Base-by-base conservation (phyloP, 2,797 vertebrate genomes). In the Coilia nasus region DNA sequence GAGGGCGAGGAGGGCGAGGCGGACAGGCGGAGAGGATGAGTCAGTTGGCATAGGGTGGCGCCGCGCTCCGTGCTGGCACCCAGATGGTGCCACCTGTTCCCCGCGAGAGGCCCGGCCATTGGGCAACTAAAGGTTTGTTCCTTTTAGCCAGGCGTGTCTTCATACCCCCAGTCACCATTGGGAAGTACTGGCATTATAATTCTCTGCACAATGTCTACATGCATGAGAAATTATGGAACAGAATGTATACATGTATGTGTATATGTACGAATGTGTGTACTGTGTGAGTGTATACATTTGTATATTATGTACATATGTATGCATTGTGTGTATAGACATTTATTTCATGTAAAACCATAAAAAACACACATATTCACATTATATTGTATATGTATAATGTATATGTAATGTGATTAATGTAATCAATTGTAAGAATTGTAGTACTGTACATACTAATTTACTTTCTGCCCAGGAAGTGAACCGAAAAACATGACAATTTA, bases 71-170 rank as follows among this genome's bases (percentile, higher is more conserved):
- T 90, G 88, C 88, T 86, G 83, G 89, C 84, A 86, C 91, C 92
- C 94, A 95, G 94, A 94, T 95, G 93, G 94, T 89, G 90, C 91
- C 80, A 89, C 91, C 93, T 93, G 91, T 91, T 93, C 91, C 88
- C 83, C 81, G 88, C 87, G 90, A 81, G 86, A 67, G 83, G 88
- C 86, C 87, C 89, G 86, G 71, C 91, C 90, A 89, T 92, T 90
- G 92, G 89, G 89, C 85, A 89, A 90, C 15, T 44, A 78, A 78
- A 41, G 71, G 71, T 78, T 78, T 78, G 71, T 89, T 87, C 84
- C 35, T 78, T 78, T 78, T 78, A 78, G 71, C 31, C 71, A 19
- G 71, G 71, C 71, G 78, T 81, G 84, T 3, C 46, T 85, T 62
- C 86, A 28, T 83, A 50, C 71, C 56, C 84, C 82, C 25, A 71